phyloP scores from a whole-genome alignment of 2,113 vertebrate species.

The Periophthalmus modestus region DNA sequence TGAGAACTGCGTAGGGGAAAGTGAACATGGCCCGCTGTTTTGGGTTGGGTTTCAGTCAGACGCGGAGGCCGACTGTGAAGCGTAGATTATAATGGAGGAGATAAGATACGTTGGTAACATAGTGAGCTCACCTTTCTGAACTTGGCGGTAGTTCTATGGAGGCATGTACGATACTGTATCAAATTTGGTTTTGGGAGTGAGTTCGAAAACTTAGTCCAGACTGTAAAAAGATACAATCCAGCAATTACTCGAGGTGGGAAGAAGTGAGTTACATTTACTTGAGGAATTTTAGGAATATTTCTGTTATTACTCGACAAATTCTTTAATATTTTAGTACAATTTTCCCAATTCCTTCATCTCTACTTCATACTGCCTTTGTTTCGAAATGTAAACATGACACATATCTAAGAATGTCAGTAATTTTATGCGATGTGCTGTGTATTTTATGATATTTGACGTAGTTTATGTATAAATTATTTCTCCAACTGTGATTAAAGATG shows the following conservation, averaged over 20 bases:
- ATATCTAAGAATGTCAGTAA: not conserved
- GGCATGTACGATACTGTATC: slow-evolving; percentile 2
- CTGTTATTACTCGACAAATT: not conserved
- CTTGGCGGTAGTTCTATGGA: slow-evolving; percentile 3
- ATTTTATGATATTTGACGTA: too few species aligned
- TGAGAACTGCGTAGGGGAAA: slow-evolving; percentile 61
- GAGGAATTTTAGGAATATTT: too few species aligned
- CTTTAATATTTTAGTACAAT: not conserved
- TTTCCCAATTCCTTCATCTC: too few species aligned
- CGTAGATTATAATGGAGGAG: slow-evolving; percentile 59
- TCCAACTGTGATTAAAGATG: too few species aligned
- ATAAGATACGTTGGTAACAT: slow-evolving; percentile 63
- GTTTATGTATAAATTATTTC: too few species aligned
- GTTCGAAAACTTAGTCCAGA: not conserved
- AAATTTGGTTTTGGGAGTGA: not conserved
- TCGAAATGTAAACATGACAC: not conserved
- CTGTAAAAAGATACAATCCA: not conserved
- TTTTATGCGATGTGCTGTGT: too few species aligned
- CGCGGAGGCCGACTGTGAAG: slow-evolving; percentile 38
- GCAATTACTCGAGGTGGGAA: not conserved
- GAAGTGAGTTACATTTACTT: not conserved
- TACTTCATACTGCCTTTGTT: too few species aligned
- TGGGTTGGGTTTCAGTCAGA: slow-evolving; percentile 61
- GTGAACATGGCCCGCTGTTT: slow-evolving; percentile 38
- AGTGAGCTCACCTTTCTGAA: slow-evolving; percentile 47